phyloP scores from a whole-genome alignment of 2,797 vertebrate species.

The Sarcophilus harrisii region DNA sequence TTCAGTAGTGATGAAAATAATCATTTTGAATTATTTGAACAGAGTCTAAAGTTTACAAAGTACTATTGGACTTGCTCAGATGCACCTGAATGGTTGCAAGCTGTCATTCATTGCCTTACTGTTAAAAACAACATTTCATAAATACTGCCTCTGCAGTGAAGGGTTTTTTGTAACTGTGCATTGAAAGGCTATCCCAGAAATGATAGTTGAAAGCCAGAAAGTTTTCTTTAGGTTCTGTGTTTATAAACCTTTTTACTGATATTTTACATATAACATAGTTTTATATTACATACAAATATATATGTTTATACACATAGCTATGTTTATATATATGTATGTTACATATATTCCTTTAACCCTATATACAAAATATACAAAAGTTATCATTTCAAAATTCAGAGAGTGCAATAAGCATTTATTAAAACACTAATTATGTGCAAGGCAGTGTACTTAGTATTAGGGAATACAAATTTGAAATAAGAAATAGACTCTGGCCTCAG shows the following conservation, averaged over 20 bases:
- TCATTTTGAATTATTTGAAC: constrained; percentile 74
- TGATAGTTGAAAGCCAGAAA: constrained; percentile 31
- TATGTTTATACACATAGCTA: not conserved
- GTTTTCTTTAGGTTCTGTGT: constrained; percentile 49
- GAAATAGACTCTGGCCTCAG: not conserved
- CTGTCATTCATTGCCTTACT: constrained; percentile 28
- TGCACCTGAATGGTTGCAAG: constrained; percentile 65
- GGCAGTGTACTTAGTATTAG: not conserved
- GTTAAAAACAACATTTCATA: constrained; percentile 28
- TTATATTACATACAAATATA: not conserved
- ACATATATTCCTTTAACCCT: not conserved
- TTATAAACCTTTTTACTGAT: constrained; percentile 33
- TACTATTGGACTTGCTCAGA: constrained; percentile 74
- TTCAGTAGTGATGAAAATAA: constrained; percentile 68
- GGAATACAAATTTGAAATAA: not conserved
- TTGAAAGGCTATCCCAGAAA: constrained; percentile 52
- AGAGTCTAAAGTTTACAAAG: constrained; percentile 67
- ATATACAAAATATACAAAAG: not conserved
- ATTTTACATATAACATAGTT: not conserved
- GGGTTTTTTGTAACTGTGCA: constrained; percentile 44
- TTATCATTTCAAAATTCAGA: not conserved
- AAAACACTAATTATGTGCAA: not conserved
- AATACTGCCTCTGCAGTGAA: not conserved
- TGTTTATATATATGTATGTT: not conserved
- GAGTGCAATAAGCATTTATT: not conserved